phyloP scores from a whole-genome alignment of 1,140 invertebrate species.

The Procambarus virginalis region DNA sequence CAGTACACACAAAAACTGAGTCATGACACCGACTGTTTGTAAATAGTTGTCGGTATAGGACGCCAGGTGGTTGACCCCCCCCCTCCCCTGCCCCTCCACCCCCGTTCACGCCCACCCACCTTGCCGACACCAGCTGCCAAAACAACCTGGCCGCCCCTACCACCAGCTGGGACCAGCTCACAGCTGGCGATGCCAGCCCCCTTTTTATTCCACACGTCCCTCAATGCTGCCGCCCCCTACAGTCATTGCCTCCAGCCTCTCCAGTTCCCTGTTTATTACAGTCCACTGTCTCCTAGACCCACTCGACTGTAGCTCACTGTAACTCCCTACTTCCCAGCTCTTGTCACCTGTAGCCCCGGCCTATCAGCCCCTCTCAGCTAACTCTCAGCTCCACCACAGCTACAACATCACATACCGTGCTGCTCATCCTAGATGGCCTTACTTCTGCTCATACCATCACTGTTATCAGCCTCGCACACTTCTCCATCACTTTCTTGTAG shows the following conservation, averaged over 20 bases:
- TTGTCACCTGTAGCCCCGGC: neutral
- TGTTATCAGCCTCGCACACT: too few relatives aligned
- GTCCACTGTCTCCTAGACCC: neutral
- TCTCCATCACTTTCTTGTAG: too few relatives aligned
- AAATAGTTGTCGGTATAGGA: neutral
- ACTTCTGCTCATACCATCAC: too few relatives aligned
- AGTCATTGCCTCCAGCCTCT: neutral
- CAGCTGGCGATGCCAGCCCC: neutral
- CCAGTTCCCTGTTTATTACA: neutral
- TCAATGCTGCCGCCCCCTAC: neutral
- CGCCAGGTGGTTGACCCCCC: neutral
- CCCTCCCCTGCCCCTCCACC: too few relatives aligned
- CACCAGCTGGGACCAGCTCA: neutral
- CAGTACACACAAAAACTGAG: neutral
- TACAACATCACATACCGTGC: too few relatives aligned
- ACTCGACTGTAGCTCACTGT: neutral
- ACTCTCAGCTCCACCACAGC: too few relatives aligned
- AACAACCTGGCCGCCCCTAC: neutral
- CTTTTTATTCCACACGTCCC: neutral
- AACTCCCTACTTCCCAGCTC: neutral
- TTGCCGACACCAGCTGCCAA: neutral
- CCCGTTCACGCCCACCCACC: too few relatives aligned
- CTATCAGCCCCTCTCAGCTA: too few relatives aligned
- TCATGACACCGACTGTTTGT: neutral
- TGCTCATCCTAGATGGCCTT: too few relatives aligned